phyloP scores from a whole-genome alignment of 2,797 vertebrate genomes.

The Caiman crocodilus region DNA sequence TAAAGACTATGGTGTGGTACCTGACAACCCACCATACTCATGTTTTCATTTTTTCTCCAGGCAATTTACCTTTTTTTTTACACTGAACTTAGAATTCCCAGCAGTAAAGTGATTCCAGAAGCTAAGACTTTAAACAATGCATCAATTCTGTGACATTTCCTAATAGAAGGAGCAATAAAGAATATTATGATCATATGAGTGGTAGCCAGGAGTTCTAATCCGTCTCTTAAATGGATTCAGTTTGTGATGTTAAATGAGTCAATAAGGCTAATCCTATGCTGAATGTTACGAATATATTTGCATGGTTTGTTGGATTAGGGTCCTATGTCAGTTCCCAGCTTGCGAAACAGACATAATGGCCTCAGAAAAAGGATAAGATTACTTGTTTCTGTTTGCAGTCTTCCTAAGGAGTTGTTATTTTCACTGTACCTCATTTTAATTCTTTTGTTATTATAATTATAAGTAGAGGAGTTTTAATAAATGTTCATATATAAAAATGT shows the following conservation, averaged over 20 bases:
- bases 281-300: background rate
- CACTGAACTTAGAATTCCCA: background rate
- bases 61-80: too few species aligned
- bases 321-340: background rate
- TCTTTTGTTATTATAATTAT: background rate
- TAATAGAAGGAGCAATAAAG: background rate
- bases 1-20: too few species aligned
- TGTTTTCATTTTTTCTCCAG: too few species aligned
- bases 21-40: too few species aligned
- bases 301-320: background rate
- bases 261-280: background rate
- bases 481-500: background rate
- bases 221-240: background rate
- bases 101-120: background rate
- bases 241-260: accelerated
- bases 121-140: background rate
- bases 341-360: accelerated
- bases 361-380: background rate
- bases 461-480: background rate
- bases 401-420: background rate
- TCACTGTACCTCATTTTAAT: background rate
- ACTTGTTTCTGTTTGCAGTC: background rate
- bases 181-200: accelerated
- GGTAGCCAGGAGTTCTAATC: background rate
- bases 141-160: background rate